Percentiles rank a stretch among this genome's conserved stretches.
phyloP scores from a whole-genome alignment of 2,888 invertebrate genomes.

The Tortricodes alternella region DNA sequence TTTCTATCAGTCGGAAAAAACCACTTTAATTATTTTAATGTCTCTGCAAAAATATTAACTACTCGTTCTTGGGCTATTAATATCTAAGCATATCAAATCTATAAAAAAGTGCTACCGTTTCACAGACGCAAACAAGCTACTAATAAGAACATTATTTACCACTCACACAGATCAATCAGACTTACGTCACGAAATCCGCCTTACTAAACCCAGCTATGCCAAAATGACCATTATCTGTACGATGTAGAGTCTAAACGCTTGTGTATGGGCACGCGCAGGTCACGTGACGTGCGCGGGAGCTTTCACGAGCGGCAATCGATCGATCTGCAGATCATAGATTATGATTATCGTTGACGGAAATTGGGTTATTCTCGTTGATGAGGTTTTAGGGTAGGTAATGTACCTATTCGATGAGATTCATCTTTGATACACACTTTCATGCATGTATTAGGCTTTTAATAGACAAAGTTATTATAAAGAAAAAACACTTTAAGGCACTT shows the following conservation, averaged over 20 bases:
- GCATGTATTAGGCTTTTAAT: too few species aligned
- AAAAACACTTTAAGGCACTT: too few species aligned
- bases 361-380: too few species aligned
- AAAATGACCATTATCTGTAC: not conserved
- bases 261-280: slow-evolving; percentile 48
- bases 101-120: slow-evolving; percentile 20
- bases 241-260: slow-evolving; percentile 25
- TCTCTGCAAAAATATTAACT: not conserved
- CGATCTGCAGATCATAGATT: slow-evolving; percentile 41
- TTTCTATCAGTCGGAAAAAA: too few species aligned
- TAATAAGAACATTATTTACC: slow-evolving; percentile 48
- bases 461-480: too few species aligned
- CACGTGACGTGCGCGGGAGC: slow-evolving; percentile 53
- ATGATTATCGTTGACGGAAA: too few species aligned
- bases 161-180: slow-evolving; percentile 58
- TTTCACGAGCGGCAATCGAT: slow-evolving; percentile 37
- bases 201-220: not conserved
- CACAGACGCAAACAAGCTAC: slow-evolving; percentile 40
- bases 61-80: not conserved
- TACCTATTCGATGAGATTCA: too few species aligned
- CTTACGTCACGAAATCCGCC: slow-evolving; percentile 36
- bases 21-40: not conserved
- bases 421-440: too few species aligned
- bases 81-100: slow-evolving; percentile 1
- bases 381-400: too few species aligned